Evolutionary conservation across 2,888 invertebrate species (phyloP).

Genomic region (Hymenopus coronatus): DNA sequence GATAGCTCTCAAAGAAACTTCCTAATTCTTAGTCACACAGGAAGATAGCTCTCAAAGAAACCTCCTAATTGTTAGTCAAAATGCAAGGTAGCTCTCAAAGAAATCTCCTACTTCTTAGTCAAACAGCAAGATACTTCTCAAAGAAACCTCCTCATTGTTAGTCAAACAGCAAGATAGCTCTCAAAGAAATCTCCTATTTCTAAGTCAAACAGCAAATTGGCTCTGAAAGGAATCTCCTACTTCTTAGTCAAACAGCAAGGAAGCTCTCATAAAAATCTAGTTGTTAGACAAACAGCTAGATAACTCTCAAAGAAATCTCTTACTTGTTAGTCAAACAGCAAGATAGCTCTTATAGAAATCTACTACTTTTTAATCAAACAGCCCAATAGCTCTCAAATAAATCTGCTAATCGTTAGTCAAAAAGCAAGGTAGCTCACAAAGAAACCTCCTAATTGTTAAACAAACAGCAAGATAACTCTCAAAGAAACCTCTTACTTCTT

Average conservation of each 20-base stretch:
- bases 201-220: background rate
- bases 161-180: background rate
- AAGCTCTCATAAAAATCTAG: background rate
- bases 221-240: background rate
- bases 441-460: background rate
- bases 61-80: background rate
- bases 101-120: background rate
- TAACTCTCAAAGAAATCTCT: background rate
- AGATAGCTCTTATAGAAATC: background rate
- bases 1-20: background rate
- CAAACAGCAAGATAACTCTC: background rate
- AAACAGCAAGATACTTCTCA: background rate
- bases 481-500: background rate
- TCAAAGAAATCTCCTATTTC: background rate
- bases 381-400: background rate
- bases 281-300: background rate
- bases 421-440: background rate
- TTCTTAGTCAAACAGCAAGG: background rate
- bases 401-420: too few relatives aligned
- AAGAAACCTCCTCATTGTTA: background rate
- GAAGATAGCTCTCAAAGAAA: background rate
- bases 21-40: background rate
- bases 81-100: background rate
- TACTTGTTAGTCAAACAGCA: background rate
- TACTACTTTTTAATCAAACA: background rate